Evolutionary conservation across 1,140 invertebrate genomes (phyloP).

Genomic region (Sycobia sp.): DNA sequence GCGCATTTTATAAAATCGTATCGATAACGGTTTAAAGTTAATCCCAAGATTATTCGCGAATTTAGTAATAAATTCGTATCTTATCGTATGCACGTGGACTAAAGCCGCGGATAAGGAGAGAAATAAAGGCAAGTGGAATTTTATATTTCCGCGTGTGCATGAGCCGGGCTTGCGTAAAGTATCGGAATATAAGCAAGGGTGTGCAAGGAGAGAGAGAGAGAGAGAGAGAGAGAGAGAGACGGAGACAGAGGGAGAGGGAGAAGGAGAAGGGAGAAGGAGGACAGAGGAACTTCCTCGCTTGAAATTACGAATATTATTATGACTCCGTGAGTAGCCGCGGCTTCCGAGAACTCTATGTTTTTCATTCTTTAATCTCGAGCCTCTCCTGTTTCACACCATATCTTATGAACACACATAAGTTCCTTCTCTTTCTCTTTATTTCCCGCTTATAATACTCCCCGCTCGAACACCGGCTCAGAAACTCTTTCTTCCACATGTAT

Average conservation of each 20-base stretch:
- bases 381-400: conserved; percentile 56
- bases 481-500: too few species aligned
- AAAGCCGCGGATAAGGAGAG: neutral
- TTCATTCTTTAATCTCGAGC: conserved; percentile 57
- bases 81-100: neutral
- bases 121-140: neutral
- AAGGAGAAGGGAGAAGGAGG: too few species aligned
- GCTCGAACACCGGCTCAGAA: too few species aligned
- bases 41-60: too few species aligned
- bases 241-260: too few species aligned
- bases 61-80: conserved; percentile 6
- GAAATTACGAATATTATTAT: conserved; percentile 36
- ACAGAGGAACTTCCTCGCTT: conserved; percentile 3
- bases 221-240: too few species aligned
- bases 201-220: too few species aligned
- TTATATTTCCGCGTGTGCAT: conserved; percentile 27
- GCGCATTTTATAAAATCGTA: too few species aligned
- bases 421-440: conserved; percentile 27
- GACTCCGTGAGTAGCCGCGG: conserved; percentile 34
- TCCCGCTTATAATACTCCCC: conserved; percentile 15
- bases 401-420: conserved; percentile 45
- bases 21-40: too few species aligned
- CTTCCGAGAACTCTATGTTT: conserved; percentile 57
- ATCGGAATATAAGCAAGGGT: too few species aligned
- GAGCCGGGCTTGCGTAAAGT: too few species aligned